These are phyloP conservation scores for Anthonomus grandis DNA, from an alignment of 1,140 invertebrate species.

Conservation along the genomic window DNA sequence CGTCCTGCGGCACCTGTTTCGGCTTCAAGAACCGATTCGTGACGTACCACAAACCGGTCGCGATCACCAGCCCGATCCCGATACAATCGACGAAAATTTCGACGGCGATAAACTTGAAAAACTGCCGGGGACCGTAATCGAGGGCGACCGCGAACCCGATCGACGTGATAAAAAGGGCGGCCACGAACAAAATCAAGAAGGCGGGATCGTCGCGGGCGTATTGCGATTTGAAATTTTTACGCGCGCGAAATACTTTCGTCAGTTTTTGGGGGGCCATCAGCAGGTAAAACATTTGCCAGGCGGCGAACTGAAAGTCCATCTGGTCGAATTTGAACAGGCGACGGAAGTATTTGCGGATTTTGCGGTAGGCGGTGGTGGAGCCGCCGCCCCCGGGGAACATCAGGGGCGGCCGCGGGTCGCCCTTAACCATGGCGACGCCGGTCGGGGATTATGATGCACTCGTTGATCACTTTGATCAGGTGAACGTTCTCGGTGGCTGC, in stretches of 20 bases:
- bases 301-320: constrained; percentile 99
- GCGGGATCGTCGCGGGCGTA: constrained; percentile 99
- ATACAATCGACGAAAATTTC: constrained; percentile 95
- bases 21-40: constrained; percentile 84
- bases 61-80: constrained; percentile 79
- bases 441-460: constrained; percentile 75
- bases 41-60: constrained; percentile 78
- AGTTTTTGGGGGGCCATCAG: constrained; percentile 96
- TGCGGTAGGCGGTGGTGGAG: constrained; percentile 28
- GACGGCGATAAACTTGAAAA: constrained; percentile 86
- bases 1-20: constrained; percentile 68
- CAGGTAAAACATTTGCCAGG: constrained; percentile 98
- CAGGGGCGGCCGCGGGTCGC: constrained; percentile 8
- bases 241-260: constrained; percentile 96
- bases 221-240: constrained; percentile 98
- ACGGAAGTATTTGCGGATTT: constrained; percentile 72
- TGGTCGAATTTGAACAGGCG: constrained; percentile 91
- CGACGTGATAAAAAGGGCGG: constrained; percentile 86
- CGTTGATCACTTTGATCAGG: constrained; percentile 90
- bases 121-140: constrained; percentile 69
- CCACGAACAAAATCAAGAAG: constrained; percentile 88
- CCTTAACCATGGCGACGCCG: constrained; percentile 13
- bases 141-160: constrained; percentile 85
- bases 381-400: constrained; percentile 9
- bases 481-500: constrained; percentile 93